A percentile compares a stretch with the other conserved stretches of the same genome.
Evolutionary conservation across 2,797 vertebrate genomes (phyloP).

Genomic region (Parambassis ranga): DNA sequence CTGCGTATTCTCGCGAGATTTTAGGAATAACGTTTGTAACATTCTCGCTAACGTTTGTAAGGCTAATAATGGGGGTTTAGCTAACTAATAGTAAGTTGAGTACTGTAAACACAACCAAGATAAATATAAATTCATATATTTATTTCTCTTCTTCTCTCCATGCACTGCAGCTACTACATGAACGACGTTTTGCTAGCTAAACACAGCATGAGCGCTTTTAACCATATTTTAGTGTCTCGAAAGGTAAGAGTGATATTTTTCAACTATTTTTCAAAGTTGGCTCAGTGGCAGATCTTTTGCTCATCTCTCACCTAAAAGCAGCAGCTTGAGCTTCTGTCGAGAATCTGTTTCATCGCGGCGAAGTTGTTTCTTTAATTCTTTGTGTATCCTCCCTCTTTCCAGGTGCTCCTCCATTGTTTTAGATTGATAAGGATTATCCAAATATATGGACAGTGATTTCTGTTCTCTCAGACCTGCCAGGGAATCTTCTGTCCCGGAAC

Average conservation of each 20-base stretch:
- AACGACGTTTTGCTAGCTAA: too few species aligned
- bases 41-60: too few species aligned
- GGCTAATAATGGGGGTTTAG: too few species aligned
- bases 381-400: conserved; percentile 79
- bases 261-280: background rate
- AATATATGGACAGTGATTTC: conserved; percentile 1
- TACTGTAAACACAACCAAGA: too few species aligned
- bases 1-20: too few species aligned
- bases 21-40: too few species aligned
- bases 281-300: background rate
- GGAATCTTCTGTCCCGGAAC: conserved; percentile 31
- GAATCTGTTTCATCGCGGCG: conserved; percentile 76
- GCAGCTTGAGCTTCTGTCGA: conserved; percentile 82
- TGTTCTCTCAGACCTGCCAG: background rate
- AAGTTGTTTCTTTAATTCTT: conserved; percentile 85
- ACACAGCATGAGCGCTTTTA: too few species aligned
- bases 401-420: conserved; percentile 76
- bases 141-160: too few species aligned
- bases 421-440: background rate
- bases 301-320: conserved; percentile 87
- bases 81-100: too few species aligned
- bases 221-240: background rate
- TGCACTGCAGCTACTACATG: too few species aligned
- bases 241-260: background rate
- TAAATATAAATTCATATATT: too few species aligned